phyloP scores from a whole-genome alignment of 2,888 invertebrate species.

The Pseudococcus jackbeardsleyi region DNA sequence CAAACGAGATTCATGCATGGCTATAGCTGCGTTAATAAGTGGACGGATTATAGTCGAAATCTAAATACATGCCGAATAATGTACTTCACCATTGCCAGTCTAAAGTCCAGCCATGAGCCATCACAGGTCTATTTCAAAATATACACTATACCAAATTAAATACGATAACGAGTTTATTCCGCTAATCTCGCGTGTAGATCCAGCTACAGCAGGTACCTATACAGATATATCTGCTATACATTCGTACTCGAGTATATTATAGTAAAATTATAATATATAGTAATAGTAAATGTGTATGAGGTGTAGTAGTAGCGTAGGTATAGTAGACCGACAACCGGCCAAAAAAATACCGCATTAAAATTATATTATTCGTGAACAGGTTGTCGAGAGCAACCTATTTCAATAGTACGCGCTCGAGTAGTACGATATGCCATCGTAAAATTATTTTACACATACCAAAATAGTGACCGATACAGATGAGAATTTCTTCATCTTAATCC shows the following conservation, averaged over 20 bases:
- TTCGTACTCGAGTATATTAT: not conserved
- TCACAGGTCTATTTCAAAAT: not conserved
- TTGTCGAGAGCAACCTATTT: constrained; percentile 19
- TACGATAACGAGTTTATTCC: constrained; percentile 44
- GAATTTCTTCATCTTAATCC: not conserved
- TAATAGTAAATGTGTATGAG: not conserved
- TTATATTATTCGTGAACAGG: constrained; percentile 31
- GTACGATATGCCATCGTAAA: not conserved
- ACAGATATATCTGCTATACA: not conserved
- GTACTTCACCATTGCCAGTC: not conserved
- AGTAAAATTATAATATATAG: constrained; percentile 10
- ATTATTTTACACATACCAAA: not conserved
- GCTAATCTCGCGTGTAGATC: not conserved
- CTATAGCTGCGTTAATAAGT: not conserved
- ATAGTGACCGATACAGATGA: not conserved
- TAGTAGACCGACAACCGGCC: not conserved
- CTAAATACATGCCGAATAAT: not conserved
- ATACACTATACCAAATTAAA: constrained; percentile 1
- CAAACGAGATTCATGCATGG: not conserved
- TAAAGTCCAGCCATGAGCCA: not conserved
- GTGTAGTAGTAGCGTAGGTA: not conserved
- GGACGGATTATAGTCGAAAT: constrained; percentile 7
- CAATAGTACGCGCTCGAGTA: not conserved
- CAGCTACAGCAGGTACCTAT: not conserved
- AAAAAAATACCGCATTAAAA: constrained; percentile 24